These are phyloP conservation scores for Thaleichthys pacificus DNA, from an alignment of 2,797 vertebrate genomes.

Conservation along the genomic window DNA sequence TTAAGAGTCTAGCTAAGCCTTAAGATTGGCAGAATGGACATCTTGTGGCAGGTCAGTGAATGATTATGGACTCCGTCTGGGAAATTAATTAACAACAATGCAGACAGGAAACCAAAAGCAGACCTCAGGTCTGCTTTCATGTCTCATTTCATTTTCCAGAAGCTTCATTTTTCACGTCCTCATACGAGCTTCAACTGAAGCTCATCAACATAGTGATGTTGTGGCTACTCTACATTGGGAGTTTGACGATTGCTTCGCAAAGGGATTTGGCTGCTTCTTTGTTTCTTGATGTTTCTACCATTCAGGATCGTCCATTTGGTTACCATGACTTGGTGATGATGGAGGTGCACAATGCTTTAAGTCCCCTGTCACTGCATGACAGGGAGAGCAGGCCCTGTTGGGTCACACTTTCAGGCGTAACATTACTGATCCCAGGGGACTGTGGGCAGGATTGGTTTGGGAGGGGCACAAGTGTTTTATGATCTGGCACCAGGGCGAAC, in stretches of 20 bases:
- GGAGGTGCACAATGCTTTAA: conserved; percentile 31
- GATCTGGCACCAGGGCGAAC: conserved; percentile 68
- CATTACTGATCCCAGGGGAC: conserved; percentile 68
- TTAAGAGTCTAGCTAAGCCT: conserved; percentile 39
- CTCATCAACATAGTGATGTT: conserved; percentile 61
- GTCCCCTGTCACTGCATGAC: conserved; percentile 55
- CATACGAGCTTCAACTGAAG: conserved; percentile 45
- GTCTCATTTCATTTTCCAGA: conserved; percentile 69
- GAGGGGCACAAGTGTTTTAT: conserved; percentile 73
- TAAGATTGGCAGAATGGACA: conserved; percentile 49
- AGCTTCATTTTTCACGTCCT: conserved; percentile 69
- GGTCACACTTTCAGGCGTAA: conserved; percentile 69
- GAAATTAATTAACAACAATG: conserved; percentile 75
- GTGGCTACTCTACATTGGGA: conserved; percentile 28
- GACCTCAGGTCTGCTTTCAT: conserved; percentile 66
- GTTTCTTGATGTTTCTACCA: too few relatives aligned
- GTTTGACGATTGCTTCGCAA: not conserved
- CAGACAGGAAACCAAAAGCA: conserved; percentile 76
- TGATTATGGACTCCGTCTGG: conserved; percentile 67
- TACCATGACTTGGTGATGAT: conserved; percentile 29
- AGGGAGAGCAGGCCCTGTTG: conserved; percentile 58
- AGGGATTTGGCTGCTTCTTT: not conserved
- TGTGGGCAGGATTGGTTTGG: conserved; percentile 36
- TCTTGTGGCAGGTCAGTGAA: conserved; percentile 43
- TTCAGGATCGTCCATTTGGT: too few relatives aligned